phyloP scores from a whole-genome alignment of 2,797 vertebrate genomes.

The Otolemur crassicaudatus region DNA sequence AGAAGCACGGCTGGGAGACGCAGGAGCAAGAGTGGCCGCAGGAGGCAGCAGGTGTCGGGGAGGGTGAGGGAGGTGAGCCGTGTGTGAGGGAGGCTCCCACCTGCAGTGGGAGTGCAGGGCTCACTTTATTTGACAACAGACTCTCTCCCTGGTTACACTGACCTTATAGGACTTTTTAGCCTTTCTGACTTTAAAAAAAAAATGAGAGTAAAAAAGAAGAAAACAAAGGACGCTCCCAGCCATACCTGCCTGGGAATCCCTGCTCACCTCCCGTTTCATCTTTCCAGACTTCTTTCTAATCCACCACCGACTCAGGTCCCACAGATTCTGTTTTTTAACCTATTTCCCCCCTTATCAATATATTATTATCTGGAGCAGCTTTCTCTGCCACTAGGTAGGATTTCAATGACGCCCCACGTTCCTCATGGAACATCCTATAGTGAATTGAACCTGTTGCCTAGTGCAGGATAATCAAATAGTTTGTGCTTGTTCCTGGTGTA shows the following conservation, averaged over 20 bases:
- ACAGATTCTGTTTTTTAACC: background rate
- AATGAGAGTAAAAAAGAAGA: background rate
- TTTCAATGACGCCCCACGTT: accelerated
- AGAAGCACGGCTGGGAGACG: background rate
- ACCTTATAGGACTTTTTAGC: background rate
- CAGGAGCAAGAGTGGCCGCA: too few species aligned
- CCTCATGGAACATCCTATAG: background rate
- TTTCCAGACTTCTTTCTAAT: background rate
- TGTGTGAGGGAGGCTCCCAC: accelerated
- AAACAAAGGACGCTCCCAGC: too few species aligned
- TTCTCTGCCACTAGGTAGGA: background rate
- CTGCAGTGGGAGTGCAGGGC: accelerated
- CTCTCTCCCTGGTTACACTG: background rate
- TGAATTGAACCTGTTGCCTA: too few species aligned
- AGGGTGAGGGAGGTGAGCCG: background rate
- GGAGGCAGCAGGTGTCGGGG: background rate
- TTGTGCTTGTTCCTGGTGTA: too few species aligned
- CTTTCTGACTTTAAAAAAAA: background rate
- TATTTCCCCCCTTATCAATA: background rate
- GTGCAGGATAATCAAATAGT: background rate
- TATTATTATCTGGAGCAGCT: too few species aligned
- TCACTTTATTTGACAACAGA: too few species aligned
- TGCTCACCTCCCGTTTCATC: background rate
- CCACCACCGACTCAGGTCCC: background rate
- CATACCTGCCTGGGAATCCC: background rate